Percentiles rank a stretch among this genome's conserved stretches.
Evolutionary conservation across 2,888 invertebrate species (phyloP).

Genomic region (Hypolimnas misippus): DNA sequence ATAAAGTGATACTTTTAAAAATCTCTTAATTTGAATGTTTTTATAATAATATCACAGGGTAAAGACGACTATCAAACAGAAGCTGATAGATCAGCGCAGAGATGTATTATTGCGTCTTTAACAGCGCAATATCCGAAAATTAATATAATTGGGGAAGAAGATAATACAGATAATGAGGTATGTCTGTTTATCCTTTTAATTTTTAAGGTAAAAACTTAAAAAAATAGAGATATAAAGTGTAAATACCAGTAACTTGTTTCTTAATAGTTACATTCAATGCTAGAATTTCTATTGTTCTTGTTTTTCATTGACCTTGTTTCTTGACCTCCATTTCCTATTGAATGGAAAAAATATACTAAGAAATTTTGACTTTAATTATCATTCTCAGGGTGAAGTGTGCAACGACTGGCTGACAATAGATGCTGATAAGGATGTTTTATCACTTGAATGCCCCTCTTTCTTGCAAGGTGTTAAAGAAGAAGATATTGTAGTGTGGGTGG

Average conservation of each 20-base stretch:
- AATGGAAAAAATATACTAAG: slow-evolving; percentile 12
- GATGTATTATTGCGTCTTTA: slow-evolving; percentile 95
- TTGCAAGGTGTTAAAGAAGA: slow-evolving; percentile 87
- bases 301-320: slow-evolving; percentile 8
- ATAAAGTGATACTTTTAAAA: slow-evolving; percentile 1
- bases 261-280: not conserved
- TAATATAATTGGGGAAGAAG: slow-evolving; percentile 97
- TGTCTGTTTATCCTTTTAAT: too few relatives aligned
- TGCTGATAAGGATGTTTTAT: slow-evolving; percentile 86
- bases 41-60: slow-evolving; percentile 79
- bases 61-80: slow-evolving; percentile 98
- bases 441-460: slow-evolving; percentile 87
- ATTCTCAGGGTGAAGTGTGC: slow-evolving; percentile 76
- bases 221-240: not conserved
- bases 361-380: slow-evolving; percentile 19
- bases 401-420: slow-evolving; percentile 91
- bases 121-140: slow-evolving; percentile 92
- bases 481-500: slow-evolving; percentile 98
- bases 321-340: not conserved
- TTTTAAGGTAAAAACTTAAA: not conserved
- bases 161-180: slow-evolving; percentile 85
- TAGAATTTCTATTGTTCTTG: not conserved
- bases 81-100: slow-evolving; percentile 97
- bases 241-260: not conserved
- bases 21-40: slow-evolving; percentile 7